phyloP scores from a whole-genome alignment of 2,888 invertebrate genomes.

The Criorhina ranunculi region DNA sequence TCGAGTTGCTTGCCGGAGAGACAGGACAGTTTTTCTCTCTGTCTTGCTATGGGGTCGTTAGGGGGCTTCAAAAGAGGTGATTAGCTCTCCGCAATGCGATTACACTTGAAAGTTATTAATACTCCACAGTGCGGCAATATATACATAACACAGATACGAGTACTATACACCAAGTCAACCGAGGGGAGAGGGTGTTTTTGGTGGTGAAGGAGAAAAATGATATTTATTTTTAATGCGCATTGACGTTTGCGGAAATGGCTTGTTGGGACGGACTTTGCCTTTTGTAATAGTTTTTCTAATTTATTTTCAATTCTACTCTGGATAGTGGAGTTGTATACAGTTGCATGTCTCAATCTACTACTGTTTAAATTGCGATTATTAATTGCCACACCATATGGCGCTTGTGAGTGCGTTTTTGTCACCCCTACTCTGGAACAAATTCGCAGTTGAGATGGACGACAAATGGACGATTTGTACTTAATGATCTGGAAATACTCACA shows the following conservation, averaged over 20 bases:
- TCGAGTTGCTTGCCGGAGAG: not conserved
- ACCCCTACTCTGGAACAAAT: constrained; percentile 68
- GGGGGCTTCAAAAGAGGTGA: constrained; percentile 75
- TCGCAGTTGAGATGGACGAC: constrained; percentile 60
- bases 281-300: constrained; percentile 65
- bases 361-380: constrained; percentile 75
- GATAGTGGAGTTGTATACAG: constrained; percentile 16
- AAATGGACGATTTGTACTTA: constrained; percentile 73
- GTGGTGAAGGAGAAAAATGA: constrained; percentile 37
- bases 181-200: constrained; percentile 5
- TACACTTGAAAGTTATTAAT: constrained; percentile 77
- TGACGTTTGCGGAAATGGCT: constrained; percentile 76
- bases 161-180: no score
- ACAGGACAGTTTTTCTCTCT: constrained; percentile 61
- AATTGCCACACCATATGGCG: constrained; percentile 75
- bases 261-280: constrained; percentile 65
- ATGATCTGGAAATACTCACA: constrained; percentile 66
- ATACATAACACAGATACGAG: constrained; percentile 18
- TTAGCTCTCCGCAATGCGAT: constrained; percentile 77
- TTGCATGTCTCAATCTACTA: constrained; percentile 60
- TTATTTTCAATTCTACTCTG: constrained; percentile 68
- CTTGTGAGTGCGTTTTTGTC: constrained; percentile 56
- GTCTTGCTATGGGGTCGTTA: constrained; percentile 76
- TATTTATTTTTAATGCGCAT: constrained; percentile 77
- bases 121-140: constrained; percentile 55